Conservation (phyloP, 2,888 invertebrate species). For the Vesta saturnalis region DNA sequence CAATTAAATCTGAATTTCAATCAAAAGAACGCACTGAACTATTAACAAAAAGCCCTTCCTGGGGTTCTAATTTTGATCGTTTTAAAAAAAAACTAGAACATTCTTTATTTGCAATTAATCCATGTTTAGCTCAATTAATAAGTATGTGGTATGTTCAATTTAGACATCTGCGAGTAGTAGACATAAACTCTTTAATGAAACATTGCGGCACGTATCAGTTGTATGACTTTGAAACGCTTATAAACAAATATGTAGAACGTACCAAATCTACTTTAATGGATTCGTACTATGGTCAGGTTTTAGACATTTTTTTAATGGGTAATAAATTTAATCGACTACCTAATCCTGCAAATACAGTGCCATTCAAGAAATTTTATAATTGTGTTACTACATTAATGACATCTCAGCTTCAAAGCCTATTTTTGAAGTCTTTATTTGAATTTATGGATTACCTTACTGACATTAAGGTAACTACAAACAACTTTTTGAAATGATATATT, state of each 20-base stretch:
- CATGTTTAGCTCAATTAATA: conserved; percentile 81
- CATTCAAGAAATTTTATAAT: conserved; percentile 83
- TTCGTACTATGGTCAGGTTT: conserved; percentile 73
- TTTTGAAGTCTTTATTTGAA: conserved; percentile 80
- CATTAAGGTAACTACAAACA: conserved; percentile 69
- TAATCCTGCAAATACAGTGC: conserved; percentile 70
- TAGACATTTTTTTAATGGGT: conserved; percentile 73
- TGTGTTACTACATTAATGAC: conserved; percentile 90
- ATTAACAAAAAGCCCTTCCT: conserved; percentile 58
- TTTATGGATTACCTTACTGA: conserved; percentile 82
- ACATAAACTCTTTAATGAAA: conserved; percentile 67
- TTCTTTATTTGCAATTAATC: conserved; percentile 80
- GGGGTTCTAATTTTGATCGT: no score
- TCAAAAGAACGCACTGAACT: conserved; percentile 68
- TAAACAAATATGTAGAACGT: conserved; percentile 71
- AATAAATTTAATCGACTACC: conserved; percentile 75
- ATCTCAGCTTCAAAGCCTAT: conserved; percentile 83
- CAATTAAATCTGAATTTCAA: conserved; percentile 63
- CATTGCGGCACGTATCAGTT: conserved; percentile 75
- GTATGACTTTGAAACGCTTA: conserved; percentile 68
- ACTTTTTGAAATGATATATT: neutral
- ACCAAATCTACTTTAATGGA: conserved; percentile 73
- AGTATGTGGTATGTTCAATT: conserved; percentile 85
- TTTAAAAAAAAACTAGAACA: conserved; percentile 64
- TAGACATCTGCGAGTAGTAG: conserved; percentile 64